Base-by-base conservation (phyloP, 23 tunicate genomes). In the Halocynthia roretzi region DNA sequence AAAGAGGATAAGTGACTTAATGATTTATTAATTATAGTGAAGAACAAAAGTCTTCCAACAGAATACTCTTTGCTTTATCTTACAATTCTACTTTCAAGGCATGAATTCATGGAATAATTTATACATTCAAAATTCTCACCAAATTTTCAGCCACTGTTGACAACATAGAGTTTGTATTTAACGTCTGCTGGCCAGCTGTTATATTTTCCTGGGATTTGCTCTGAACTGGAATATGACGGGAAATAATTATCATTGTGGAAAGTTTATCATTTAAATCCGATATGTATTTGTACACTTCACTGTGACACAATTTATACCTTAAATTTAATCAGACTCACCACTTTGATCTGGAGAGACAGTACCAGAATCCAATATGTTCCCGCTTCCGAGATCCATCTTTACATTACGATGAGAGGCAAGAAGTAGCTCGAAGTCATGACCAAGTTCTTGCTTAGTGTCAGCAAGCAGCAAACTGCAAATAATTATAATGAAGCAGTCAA, bases 361-460 rank as follows among this genome's bases (percentile, higher is more conserved):
- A 14, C 98, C 94, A 8, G 94, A 83, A 53, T 87, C 94, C 65
- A 93, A 68, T 64, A 87, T 87, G 54, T 87, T 78, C 10, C 98
- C 94, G 66, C 98, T 87, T 10, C 87, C 98, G 10, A 86, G 76
- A 56, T 92, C 98, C 98, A 92, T 81, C 17, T 22, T 87, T 7
- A 92, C 92, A 53, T 63, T 80, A 5, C 87, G 84, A 56, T 92
- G 90, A 50, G 98, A 92, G 2, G 98, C 98, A 8, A 92, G 87
- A 19, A 92, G 82, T 14, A 92, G 85, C 77, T 92, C 98, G 48
- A 72, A 92, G 54, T 92, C 92, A 17, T 76, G 75, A 23, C 98
- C 98, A 17, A 92, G 67, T 71, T 92, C 84, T 68, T 92, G 98
- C 90, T 87, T 92, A 5, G 88, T 81, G 55, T 92, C 98, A 44